Evolutionary conservation across 2,888 invertebrate species (phyloP).

Genomic region (Coenonympha glycerion): DNA sequence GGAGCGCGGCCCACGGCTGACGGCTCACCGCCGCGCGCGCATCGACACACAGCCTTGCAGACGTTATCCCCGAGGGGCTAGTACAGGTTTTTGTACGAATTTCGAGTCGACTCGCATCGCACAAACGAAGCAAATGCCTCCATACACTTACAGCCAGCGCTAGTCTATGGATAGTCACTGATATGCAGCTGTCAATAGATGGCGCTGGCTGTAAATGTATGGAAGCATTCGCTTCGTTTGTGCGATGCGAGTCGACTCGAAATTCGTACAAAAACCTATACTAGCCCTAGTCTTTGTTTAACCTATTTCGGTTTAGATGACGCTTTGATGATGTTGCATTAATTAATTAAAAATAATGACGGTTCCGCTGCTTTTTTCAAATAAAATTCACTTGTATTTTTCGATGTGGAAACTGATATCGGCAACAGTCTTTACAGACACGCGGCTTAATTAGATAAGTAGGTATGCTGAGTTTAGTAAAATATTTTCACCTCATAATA

Average conservation of each 20-base stretch:
- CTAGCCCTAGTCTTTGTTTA: slow-evolving; percentile 56
- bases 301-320: slow-evolving; percentile 73
- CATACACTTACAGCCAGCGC: too few species aligned
- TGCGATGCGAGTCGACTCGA: too few species aligned
- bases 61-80: too few species aligned
- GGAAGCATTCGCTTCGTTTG: too few species aligned
- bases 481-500: too few species aligned
- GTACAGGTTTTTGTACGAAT: too few species aligned
- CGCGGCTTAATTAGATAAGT: background rate
- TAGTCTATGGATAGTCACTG: too few species aligned
- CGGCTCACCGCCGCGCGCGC: slow-evolving; percentile 37
- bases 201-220: too few species aligned
- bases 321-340: slow-evolving; percentile 57
- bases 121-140: too few species aligned
- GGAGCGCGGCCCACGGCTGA: slow-evolving; percentile 38
- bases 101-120: too few species aligned
- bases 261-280: too few species aligned
- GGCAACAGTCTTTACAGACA: slow-evolving; percentile 5
- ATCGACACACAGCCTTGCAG: slow-evolving; percentile 6
- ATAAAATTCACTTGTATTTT: slow-evolving; percentile 22
- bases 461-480: background rate
- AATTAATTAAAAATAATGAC: slow-evolving; percentile 53
- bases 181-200: too few species aligned
- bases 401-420: slow-evolving; percentile 27
- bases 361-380: slow-evolving; percentile 27